Base-by-base conservation (phyloP, 1,140 invertebrate species). In the Marisa cornuarietis region DNA sequence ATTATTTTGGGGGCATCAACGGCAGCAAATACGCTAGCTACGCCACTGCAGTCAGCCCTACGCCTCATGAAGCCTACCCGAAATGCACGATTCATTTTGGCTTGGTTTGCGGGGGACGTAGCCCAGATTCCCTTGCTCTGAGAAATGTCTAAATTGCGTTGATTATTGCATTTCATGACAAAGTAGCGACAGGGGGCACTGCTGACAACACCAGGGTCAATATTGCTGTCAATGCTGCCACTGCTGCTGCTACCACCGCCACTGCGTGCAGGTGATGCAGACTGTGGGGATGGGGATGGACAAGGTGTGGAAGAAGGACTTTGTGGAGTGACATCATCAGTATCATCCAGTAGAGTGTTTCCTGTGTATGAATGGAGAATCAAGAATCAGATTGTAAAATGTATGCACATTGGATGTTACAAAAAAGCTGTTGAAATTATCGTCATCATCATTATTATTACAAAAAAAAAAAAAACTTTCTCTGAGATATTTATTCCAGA, bases 101-200 rank as follows among this genome's bases (percentile, higher is more conserved):
- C 87, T 81, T 93, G 91, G 77, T 91, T 93, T 18, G 82, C 85
- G 22, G 88, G 84, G 18, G 90, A 89, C 65, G 92, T 92, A n/a
- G 91, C 89, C 92, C 92, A 93, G 3, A 91, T 82, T 22, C 90
- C 88, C 71, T 88, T 90, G 78, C 84, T 88, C 52, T 91, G 81
- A 11, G 92, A 92, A 18, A 90, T 83, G 73, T 93, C 92, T 62
- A 93, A 85, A 71, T 89, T 86, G 81, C 91, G 92, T 24, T 92
- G 87, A 78, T 88, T 91, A 62, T 87, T 90, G 72, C 91, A 92
- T 83, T 92, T 92, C 84, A 93, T 92, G 10, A 93, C 85, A 84
- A 92, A 93, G 82, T 91, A 93, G 26, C 89, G 79, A 63, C 83
- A 86, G 8, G 69, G 79, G 51, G 54, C 84, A 49, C 71, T 72